A percentile compares a stretch with the other conserved stretches of the same genome.
These are phyloP conservation scores for Channa maculata DNA, from an alignment of 2,113 vertebrate genomes.

Conservation along the genomic window DNA sequence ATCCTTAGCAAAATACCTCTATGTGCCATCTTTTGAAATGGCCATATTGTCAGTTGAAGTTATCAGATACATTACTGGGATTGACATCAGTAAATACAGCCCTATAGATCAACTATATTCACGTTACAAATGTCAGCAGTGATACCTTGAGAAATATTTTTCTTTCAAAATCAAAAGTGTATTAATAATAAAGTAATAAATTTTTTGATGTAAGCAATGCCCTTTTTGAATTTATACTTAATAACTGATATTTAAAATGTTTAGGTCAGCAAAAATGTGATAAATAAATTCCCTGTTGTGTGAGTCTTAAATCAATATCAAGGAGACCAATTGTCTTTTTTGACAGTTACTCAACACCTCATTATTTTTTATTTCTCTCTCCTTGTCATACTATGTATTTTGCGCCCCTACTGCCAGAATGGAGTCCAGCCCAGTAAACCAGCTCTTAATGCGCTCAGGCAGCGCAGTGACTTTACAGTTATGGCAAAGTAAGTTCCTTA, in stretches of 20 bases:
- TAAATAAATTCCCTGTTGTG: background rate
- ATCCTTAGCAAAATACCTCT: background rate
- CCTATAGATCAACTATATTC: too few relatives aligned
- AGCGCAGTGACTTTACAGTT: constrained; percentile 92
- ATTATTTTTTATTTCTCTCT: background rate
- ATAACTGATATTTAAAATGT: too few relatives aligned
- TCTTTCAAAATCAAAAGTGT: too few relatives aligned
- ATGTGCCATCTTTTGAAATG: background rate
- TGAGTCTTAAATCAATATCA: background rate
- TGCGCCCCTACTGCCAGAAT: constrained; percentile 81
- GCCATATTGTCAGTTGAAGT: too few relatives aligned
- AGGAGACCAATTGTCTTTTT: background rate
- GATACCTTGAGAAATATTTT: too few relatives aligned
- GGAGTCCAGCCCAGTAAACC: constrained; percentile 87
- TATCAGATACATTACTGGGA: too few relatives aligned
- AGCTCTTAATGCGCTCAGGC: constrained; percentile 84
- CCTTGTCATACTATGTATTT: background rate
- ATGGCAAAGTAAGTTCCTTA: constrained; percentile 92
- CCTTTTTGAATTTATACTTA: too few relatives aligned
- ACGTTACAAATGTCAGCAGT: too few relatives aligned
- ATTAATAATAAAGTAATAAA: too few relatives aligned
- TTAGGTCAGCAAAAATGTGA: background rate
- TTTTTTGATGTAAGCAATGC: too few relatives aligned
- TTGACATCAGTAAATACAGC: too few relatives aligned
- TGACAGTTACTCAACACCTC: background rate